A percentile compares a stretch with the other conserved stretches of the same genome.
Conservation (phyloP, 2,888 invertebrate species). For the Punctoribates punctum region DNA sequence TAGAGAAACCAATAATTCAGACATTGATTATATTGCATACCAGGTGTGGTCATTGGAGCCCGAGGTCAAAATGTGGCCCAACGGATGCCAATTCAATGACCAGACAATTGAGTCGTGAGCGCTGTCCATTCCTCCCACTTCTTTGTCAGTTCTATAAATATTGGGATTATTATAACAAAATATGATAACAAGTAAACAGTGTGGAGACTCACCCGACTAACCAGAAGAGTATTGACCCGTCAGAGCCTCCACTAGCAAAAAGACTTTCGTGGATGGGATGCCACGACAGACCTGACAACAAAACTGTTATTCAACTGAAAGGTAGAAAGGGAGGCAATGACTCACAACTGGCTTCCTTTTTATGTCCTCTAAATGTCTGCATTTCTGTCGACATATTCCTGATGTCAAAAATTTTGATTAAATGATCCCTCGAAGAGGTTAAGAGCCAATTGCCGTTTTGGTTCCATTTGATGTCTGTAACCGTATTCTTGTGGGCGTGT, state of each 20-base stretch:
- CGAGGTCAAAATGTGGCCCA: constrained; percentile 96
- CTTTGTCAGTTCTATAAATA: constrained; percentile 76
- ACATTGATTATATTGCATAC: constrained; percentile 50
- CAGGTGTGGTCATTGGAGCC: constrained; percentile 98
- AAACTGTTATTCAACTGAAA: not conserved
- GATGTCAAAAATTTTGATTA: constrained; percentile 95
- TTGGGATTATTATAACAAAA: not conserved
- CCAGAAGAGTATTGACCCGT: constrained; percentile 98
- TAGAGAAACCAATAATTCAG: not conserved
- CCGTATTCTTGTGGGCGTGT: constrained; percentile 98
- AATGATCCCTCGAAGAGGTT: constrained; percentile 95
- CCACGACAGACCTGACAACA: constrained; percentile 67
- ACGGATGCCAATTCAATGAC: constrained; percentile 98
- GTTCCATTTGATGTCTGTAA: constrained; percentile 99
- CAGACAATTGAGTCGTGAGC: constrained; percentile 99
- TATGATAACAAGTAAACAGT: constrained; percentile 24
- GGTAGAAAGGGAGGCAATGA: not conserved
- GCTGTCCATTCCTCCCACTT: constrained; percentile 95
- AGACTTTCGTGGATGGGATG: constrained; percentile 96
- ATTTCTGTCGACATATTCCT: constrained; percentile 91
- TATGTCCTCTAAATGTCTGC: constrained; percentile 97
- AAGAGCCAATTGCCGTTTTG: constrained; percentile 98
- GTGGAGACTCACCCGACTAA: constrained; percentile 73
- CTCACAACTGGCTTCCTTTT: constrained; percentile 91
- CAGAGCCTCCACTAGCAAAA: constrained; percentile 97